Conservation (phyloP, 2,113 vertebrate genomes). For the Romanogobio albipinnatus region DNA sequence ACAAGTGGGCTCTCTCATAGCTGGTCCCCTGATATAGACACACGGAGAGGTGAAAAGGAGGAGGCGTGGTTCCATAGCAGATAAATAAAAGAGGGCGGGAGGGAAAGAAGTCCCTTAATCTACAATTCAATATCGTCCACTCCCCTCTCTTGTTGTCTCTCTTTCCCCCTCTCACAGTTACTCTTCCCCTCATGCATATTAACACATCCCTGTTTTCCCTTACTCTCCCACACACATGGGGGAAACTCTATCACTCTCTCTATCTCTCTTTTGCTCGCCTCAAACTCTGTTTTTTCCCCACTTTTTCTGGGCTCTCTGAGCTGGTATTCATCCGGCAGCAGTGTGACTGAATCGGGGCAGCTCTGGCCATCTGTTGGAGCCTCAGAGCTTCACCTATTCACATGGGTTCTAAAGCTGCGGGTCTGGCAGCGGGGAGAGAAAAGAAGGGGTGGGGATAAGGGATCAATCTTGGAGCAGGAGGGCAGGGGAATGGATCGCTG, state of each 20-base stretch:
- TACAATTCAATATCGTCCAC: conserved; percentile 76
- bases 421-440: conserved; percentile 69
- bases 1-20: conserved; percentile 61
- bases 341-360: conserved; percentile 65
- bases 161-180: conserved; percentile 31
- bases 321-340: conserved; percentile 62
- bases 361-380: conserved; percentile 75
- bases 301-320: conserved; percentile 44
- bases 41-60: conserved; percentile 76
- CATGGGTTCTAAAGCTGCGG: conserved; percentile 70
- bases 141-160: conserved; percentile 29
- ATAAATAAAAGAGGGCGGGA: conserved; percentile 76
- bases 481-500: conserved; percentile 62
- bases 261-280: conserved; percentile 7
- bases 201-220: conserved; percentile 41
- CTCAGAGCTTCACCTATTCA: conserved; percentile 74
- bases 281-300: neutral
- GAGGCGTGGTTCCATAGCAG: conserved; percentile 73
- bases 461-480: conserved; percentile 73
- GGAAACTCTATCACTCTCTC: conserved; percentile 39
- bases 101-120: conserved; percentile 70
- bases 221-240: conserved; percentile 32
- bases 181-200: conserved; percentile 41
- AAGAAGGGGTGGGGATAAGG: conserved; percentile 73
- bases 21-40: conserved; percentile 77